Evolutionary conservation across 1,140 invertebrate genomes (phyloP).

Genomic region (Dendroctonus ponderosae): DNA sequence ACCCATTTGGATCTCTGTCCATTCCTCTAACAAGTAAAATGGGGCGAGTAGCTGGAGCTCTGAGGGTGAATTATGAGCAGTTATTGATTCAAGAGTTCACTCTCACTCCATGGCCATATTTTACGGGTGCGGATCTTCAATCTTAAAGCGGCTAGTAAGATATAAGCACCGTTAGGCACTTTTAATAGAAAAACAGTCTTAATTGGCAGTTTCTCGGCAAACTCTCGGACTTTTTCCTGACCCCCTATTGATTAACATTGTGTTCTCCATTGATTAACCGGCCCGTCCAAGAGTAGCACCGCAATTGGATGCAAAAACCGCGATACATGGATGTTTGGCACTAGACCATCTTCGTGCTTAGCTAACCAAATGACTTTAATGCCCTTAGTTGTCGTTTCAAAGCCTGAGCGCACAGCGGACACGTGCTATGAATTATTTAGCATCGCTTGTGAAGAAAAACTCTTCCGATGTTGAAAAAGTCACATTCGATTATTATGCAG

Average conservation of each 20-base stretch:
- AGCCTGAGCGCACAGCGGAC: slow-evolving; percentile 8
- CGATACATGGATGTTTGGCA: slow-evolving; percentile 41
- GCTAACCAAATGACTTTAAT: slow-evolving; percentile 17
- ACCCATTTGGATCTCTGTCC: too few relatives aligned
- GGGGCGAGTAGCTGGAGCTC: too few relatives aligned
- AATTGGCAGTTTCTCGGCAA: background rate
- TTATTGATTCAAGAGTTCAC: too few relatives aligned
- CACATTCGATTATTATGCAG: slow-evolving; percentile 18
- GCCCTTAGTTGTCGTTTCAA: slow-evolving; percentile 23
- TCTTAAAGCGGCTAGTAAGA: too few relatives aligned
- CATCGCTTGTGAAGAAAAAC: slow-evolving; percentile 1
- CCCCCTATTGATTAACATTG: slow-evolving; percentile 20
- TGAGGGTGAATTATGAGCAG: too few relatives aligned
- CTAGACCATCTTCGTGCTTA: slow-evolving; percentile 40
- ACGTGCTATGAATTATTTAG: slow-evolving; percentile 31
- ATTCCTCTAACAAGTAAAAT: too few relatives aligned
- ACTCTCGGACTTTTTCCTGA: slow-evolving; percentile 34
- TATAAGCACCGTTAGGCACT: too few relatives aligned
- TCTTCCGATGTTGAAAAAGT: slow-evolving; percentile 13
- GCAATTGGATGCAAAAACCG: slow-evolving; percentile 41
- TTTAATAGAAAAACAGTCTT: background rate
- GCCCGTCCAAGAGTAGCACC: slow-evolving; percentile 25
- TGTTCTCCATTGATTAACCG: too few relatives aligned
- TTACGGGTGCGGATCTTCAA: too few relatives aligned
- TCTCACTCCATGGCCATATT: too few relatives aligned